These are phyloP conservation scores for Papilio xuthus DNA, from an alignment of 1,140 invertebrate genomes.

Conservation along the genomic window DNA sequence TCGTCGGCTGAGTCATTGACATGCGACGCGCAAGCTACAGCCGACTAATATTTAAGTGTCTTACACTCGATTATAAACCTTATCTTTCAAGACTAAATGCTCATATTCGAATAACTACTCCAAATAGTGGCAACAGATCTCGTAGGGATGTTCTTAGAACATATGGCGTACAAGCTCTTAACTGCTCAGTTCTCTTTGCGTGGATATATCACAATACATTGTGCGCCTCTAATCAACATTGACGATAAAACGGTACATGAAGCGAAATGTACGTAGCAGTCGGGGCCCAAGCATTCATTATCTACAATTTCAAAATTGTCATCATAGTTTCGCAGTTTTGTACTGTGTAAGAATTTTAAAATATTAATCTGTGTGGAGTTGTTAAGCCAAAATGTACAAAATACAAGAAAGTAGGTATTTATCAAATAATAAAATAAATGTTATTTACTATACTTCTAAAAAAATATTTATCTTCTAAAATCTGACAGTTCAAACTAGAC, in stretches of 20 bases:
- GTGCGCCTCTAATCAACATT: slow-evolving; percentile 40
- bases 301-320: slow-evolving; percentile 13
- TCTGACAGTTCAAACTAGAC: slow-evolving; percentile 10
- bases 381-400: neutral
- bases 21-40: slow-evolving; percentile 55
- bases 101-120: slow-evolving; percentile 34
- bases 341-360: neutral
- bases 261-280: slow-evolving; percentile 41
- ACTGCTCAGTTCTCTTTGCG: slow-evolving; percentile 31
- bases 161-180: slow-evolving; percentile 47
- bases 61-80: slow-evolving; percentile 46
- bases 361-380: neutral
- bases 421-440: neutral
- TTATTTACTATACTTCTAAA: too few relatives aligned
- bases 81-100: slow-evolving; percentile 32
- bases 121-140: slow-evolving; percentile 35
- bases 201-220: slow-evolving; percentile 41
- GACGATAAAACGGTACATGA: slow-evolving; percentile 34
- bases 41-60: slow-evolving; percentile 45
- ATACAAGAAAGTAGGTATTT: neutral
- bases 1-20: slow-evolving; percentile 60
- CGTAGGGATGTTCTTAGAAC: slow-evolving; percentile 48
- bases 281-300: neutral
- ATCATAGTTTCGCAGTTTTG: neutral
- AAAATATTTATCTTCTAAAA: too few relatives aligned